phyloP scores from a whole-genome alignment of 2,113 vertebrate genomes.

The Dermatemys mawii region DNA sequence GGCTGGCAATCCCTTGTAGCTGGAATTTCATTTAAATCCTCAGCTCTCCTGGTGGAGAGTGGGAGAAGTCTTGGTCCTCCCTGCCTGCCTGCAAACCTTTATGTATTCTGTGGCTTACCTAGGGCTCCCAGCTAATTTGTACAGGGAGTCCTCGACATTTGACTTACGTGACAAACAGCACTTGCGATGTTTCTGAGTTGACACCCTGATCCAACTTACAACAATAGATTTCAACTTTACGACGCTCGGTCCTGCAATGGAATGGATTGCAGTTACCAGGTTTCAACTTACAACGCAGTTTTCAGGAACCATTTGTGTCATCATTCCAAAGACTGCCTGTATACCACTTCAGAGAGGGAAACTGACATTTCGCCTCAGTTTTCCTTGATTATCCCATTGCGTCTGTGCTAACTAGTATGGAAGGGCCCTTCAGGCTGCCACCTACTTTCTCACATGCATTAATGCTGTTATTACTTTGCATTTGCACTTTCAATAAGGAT shows the following conservation, averaged over 20 bases:
- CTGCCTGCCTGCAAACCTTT: not conserved
- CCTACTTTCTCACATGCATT: not conserved
- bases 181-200: no score
- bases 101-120: not conserved
- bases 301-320: no score
- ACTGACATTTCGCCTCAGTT: not conserved
- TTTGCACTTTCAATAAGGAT: not conserved
- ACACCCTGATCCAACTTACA: no score
- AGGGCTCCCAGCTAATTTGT: not conserved
- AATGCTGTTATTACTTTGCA: not conserved
- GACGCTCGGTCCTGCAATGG: no score
- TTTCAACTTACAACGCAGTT: no score
- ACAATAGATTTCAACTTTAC: no score
- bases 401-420: not conserved
- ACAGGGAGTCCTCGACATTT: not conserved
- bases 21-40: not conserved
- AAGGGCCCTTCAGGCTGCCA: not conserved
- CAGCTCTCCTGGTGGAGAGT: not conserved
- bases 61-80: not conserved
- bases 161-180: no score
- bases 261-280: no score
- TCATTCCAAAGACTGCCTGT: no score
- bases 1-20: not conserved
- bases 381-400: not conserved
- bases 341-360: not conserved